phyloP scores from a whole-genome alignment of 2,797 vertebrate species.

The Morus bassanus region DNA sequence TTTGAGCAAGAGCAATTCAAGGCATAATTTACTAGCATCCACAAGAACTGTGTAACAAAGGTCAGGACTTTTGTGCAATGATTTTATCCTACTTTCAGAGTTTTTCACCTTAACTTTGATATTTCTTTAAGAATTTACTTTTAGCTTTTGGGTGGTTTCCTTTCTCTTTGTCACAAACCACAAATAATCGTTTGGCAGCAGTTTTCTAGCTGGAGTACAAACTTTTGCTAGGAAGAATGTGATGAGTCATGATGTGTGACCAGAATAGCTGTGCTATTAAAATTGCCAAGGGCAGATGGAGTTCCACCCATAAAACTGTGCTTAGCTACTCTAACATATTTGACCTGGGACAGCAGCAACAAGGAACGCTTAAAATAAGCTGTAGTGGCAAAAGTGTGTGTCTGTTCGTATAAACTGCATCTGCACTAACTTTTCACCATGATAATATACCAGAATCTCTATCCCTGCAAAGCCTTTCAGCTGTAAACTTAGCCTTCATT shows the following conservation, averaged over 20 bases:
- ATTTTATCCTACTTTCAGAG: background rate
- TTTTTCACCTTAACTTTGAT: background rate
- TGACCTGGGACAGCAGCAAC: background rate
- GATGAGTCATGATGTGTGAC: constrained; percentile 4
- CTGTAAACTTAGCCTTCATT: background rate
- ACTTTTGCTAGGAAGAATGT: constrained; percentile 5
- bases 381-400: background rate
- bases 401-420: background rate
- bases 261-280: background rate
- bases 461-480: background rate
- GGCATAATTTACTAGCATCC: background rate
- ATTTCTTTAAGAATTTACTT: background rate
- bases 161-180: background rate
- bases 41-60: background rate
- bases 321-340: background rate
- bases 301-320: background rate
- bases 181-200: background rate
- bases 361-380: background rate
- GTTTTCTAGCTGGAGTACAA: background rate
- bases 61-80: background rate
- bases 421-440: background rate
- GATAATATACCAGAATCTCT: background rate
- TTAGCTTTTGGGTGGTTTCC: background rate
- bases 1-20: background rate
- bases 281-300: background rate